Evolutionary conservation across 2,888 invertebrate genomes (phyloP).

Genomic region (Piscicola geometra): DNA sequence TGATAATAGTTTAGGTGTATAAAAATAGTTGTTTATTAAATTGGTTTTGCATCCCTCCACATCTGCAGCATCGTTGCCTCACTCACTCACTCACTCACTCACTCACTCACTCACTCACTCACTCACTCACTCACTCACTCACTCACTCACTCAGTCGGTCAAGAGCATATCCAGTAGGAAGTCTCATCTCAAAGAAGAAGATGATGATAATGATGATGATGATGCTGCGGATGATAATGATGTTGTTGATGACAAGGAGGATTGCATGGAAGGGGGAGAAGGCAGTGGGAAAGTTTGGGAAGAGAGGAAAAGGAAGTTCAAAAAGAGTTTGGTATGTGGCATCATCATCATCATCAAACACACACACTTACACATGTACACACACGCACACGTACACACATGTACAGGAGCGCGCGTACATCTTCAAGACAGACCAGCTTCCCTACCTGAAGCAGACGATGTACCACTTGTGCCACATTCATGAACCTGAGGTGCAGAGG

Average conservation of each 20-base stretch:
- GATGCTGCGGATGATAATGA: not conserved
- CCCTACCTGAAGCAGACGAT: conserved; percentile 82
- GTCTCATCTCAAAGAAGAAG: not conserved
- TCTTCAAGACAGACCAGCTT: conserved; percentile 68
- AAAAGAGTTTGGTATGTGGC: not conserved
- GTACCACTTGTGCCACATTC: conserved; percentile 81
- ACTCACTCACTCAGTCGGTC: not conserved
- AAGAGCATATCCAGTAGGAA: not conserved
- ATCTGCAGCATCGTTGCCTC: not conserved
- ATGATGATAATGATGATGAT: conserved; percentile 19
- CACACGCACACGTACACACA: too few species aligned
- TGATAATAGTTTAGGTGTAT: too few species aligned
- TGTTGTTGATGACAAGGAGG: not conserved
- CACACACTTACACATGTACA: not conserved
- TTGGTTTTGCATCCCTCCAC: not conserved
- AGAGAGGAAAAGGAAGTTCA: conserved; percentile 3
- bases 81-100: too few species aligned
- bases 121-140: not conserved
- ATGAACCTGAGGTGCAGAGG: conserved; percentile 70
- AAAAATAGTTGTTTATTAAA: too few species aligned
- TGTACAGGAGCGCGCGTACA: conserved; percentile 55
- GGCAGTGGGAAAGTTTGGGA: not conserved
- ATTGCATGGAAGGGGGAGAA: not conserved
- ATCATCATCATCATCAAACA: not conserved
- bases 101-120: too few species aligned